Evolutionary conservation across 1,140 invertebrate genomes (phyloP).

Genomic region (Lordiphosa stackelbergi): DNA sequence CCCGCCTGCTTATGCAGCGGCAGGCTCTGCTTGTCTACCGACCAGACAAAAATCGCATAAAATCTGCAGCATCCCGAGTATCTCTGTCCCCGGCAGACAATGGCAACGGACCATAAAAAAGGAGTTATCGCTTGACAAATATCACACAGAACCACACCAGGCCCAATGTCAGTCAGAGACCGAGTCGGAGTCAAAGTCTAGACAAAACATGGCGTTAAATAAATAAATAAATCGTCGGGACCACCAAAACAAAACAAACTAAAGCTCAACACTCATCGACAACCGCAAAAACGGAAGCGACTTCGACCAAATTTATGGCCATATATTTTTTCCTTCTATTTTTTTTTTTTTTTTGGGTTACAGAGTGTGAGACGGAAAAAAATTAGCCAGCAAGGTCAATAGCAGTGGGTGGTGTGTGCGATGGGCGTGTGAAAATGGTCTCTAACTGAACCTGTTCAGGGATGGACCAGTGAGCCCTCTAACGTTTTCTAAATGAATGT

Average conservation of each 20-base stretch:
- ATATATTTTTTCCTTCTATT: constrained; percentile 18
- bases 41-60: constrained; percentile 62
- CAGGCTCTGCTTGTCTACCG: constrained; percentile 28
- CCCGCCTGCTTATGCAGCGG: constrained; percentile 56
- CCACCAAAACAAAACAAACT: constrained; percentile 22
- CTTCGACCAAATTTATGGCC: constrained; percentile 53
- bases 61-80: constrained; percentile 29
- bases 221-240: constrained; percentile 60
- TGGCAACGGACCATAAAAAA: constrained; percentile 52
- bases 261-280: constrained; percentile 34
- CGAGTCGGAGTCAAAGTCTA: constrained; percentile 38
- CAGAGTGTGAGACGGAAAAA: constrained; percentile 37
- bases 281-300: constrained; percentile 56
- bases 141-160: constrained; percentile 28
- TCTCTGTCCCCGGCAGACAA: constrained; percentile 34
- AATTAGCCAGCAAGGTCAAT: constrained; percentile 58
- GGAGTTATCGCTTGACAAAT: constrained; percentile 66
- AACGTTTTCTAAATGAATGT: no score
- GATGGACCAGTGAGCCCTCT: neutral
- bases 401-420: constrained; percentile 25
- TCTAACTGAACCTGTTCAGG: neutral
- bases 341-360: constrained; percentile 16
- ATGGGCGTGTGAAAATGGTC: constrained; percentile 37
- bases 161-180: constrained; percentile 37
- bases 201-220: constrained; percentile 74